phyloP scores from a whole-genome alignment of 2,888 invertebrate genomes.

The Erebia aethiops region DNA sequence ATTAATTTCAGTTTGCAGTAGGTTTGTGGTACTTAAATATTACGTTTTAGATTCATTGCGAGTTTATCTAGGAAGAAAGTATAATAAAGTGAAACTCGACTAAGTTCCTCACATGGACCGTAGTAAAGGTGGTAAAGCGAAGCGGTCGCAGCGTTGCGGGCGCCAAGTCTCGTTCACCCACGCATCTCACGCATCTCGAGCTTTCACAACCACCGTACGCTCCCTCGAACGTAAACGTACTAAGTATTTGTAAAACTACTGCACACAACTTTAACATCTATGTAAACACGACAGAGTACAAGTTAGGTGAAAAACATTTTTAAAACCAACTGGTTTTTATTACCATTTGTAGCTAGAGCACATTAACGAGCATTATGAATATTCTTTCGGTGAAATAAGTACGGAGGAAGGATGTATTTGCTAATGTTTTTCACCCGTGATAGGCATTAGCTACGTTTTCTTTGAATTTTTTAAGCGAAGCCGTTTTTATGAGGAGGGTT shows the following conservation, averaged over 20 bases:
- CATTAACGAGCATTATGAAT: conserved; percentile 42
- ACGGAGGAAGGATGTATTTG: conserved; percentile 41
- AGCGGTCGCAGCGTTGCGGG: conserved; percentile 49
- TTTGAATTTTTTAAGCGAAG: conserved; percentile 22
- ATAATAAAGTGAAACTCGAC: conserved; percentile 16
- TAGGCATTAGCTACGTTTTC: conserved; percentile 26
- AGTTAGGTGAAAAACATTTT: conserved; percentile 33
- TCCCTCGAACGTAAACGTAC: conserved; percentile 48
- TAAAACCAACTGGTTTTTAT: conserved; percentile 18
- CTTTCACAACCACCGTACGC: conserved; percentile 72
- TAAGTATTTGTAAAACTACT: conserved; percentile 41
- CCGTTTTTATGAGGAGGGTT: conserved; percentile 9
- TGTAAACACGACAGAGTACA: conserved; percentile 40
- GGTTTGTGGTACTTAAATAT: neutral
- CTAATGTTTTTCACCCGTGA: conserved; percentile 42
- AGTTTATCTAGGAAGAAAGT: neutral
- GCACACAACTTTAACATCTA: conserved; percentile 42
- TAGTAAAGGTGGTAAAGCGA: conserved; percentile 40
- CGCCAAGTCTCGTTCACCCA: conserved; percentile 74
- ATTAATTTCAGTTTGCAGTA: no score
- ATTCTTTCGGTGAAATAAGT: conserved; percentile 43
- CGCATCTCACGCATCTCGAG: conserved; percentile 71
- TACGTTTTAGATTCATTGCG: neutral
- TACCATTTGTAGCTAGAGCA: conserved; percentile 31
- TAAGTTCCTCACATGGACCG: conserved; percentile 43